phyloP scores from a whole-genome alignment of 1,140 invertebrate species.

The Tetraneura akinire region DNA sequence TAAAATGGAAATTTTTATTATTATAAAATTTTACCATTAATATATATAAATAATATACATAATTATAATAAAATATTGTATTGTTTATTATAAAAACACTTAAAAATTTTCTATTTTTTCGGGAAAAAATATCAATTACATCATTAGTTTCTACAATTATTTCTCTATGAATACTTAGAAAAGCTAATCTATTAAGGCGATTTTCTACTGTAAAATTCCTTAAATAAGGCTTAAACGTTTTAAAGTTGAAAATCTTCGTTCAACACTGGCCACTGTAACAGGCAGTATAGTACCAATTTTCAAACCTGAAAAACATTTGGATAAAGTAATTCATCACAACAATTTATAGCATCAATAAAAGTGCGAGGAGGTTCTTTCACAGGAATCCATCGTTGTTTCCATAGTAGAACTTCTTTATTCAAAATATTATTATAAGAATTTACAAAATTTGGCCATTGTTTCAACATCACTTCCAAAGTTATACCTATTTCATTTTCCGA shows the following conservation, averaged over 20 bases:
- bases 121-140: background rate
- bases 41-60: too few species aligned
- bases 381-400: background rate
- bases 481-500: background rate
- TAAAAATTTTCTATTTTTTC: background rate
- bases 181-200: background rate
- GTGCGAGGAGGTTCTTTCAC: background rate
- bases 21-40: too few species aligned
- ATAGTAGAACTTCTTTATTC: background rate
- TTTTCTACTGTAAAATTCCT: background rate
- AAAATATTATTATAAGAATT: background rate
- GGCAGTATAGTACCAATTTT: background rate
- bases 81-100: too few species aligned
- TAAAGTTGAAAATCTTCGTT: constrained; percentile 8
- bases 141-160: background rate
- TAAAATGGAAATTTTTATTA: too few species aligned
- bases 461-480: background rate
- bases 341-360: background rate
- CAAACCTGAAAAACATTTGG: background rate
- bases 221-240: background rate
- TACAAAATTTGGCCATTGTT: background rate
- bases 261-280: background rate
- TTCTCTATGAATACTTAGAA: background rate
- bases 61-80: too few species aligned
- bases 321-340: background rate